Base-by-base conservation (phyloP, 2,888 invertebrate genomes). In the Cyclophora punctaria region DNA sequence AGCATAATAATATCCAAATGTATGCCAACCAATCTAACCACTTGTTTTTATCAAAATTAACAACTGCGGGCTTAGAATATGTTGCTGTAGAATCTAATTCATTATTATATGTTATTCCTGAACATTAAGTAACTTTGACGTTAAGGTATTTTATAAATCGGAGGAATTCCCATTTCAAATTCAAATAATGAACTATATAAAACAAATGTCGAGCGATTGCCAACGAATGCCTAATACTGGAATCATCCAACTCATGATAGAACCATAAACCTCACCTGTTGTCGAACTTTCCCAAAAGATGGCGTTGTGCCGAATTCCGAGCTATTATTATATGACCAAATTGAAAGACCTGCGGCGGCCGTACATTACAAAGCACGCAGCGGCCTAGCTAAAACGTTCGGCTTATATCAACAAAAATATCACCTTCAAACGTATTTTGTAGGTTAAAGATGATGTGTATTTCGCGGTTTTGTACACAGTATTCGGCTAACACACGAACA, bases 351-450 rank as follows among this genome's bases (percentile, higher is more conserved):
- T 55, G 45, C 52, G 50, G 48, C 53, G 50, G 51, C 53, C 62
- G 58, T 66, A 55, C 58, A 55, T 62, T 60, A 52, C 61, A 64
- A 66, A 63, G 58, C 65, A 64, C 56, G 51, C 52, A 49, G 45
- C 53, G 50, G 48, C 45, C 63, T 45, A 72, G 0, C 33, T 33
- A 34, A 34, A 34, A 44, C 44, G 44, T 34, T 62, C 58, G 70
- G 82, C 63, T 84, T 72, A 85, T 85, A 88, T 85, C 87, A 88
- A 88, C 87, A 88, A 86, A 83, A 86, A 82, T 88, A 87, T 88
- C 88, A 88, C 88, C 88, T 88, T 88, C 88, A 88, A 85, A 86
- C 70, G 75, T 78, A 80, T 85, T 83, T 86, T 88, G 88, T 88
- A 88, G 88, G 88, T 88, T 87, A 88, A 85, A 88, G 81, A 81